Percentiles rank a stretch among this genome's conserved stretches.
These are phyloP conservation scores for Macquaria australasica DNA, from an alignment of 2,113 vertebrate genomes.

Conservation along the genomic window DNA sequence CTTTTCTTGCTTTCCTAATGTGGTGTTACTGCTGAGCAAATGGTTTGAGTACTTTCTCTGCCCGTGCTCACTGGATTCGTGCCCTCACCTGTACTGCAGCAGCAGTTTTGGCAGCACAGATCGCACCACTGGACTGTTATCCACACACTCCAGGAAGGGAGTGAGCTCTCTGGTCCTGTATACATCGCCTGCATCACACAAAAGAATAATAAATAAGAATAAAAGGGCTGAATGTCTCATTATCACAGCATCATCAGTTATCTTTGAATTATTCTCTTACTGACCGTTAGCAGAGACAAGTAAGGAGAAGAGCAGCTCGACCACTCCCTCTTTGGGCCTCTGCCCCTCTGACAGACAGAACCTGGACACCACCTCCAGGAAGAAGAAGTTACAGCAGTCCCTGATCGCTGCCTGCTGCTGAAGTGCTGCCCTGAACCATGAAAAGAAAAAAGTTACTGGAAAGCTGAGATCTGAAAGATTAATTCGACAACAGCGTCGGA, in stretches of 20 bases:
- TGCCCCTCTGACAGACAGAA: slow-evolving; percentile 79
- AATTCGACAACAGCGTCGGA: not conserved
- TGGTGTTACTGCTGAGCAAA: not conserved
- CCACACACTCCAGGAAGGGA: slow-evolving; percentile 85
- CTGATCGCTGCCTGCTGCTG: slow-evolving; percentile 64
- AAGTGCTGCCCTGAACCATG: slow-evolving; percentile 65
- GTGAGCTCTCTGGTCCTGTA: slow-evolving; percentile 83
- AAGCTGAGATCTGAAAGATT: not conserved
- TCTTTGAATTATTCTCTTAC: not conserved
- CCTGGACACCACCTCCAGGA: slow-evolving; percentile 86
- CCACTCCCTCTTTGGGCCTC: slow-evolving; percentile 69
- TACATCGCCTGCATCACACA: slow-evolving; percentile 70
- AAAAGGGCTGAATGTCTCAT: not conserved
- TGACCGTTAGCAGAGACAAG: slow-evolving; percentile 80
- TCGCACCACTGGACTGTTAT: slow-evolving; percentile 84
- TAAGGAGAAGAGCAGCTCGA: slow-evolving; percentile 84
- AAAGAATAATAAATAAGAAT: not conserved
- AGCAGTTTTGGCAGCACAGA: slow-evolving; percentile 85
- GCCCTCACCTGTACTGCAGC: slow-evolving; percentile 83
- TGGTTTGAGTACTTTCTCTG: not conserved
- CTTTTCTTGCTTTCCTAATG: not conserved
- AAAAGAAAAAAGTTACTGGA: not conserved
- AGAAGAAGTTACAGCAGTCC: slow-evolving; percentile 82
- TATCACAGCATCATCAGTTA: not conserved
- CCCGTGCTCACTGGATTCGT: not conserved